These are phyloP conservation scores for Eulemur albifrons DNA, from an alignment of 2,797 vertebrate species.

Conservation along the genomic window DNA sequence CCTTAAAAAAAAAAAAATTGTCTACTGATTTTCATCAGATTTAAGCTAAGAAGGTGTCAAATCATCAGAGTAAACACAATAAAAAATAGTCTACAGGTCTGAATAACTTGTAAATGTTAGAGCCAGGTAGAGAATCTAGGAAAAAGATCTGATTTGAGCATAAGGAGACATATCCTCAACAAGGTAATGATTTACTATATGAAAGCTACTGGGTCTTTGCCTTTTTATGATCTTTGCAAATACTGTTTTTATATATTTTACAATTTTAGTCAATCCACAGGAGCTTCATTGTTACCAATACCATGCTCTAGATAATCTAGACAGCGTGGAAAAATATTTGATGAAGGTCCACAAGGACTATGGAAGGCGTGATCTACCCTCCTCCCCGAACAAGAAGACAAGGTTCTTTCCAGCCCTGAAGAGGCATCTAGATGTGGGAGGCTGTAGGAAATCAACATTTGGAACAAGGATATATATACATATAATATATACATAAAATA, in stretches of 20 bases:
- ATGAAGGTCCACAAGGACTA: neutral
- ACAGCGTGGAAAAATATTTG: neutral
- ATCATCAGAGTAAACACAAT: neutral
- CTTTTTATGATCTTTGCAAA: neutral
- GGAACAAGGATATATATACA: neutral
- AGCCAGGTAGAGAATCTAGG: neutral
- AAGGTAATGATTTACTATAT: neutral
- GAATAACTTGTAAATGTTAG: constrained; percentile 5
- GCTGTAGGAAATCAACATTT: neutral
- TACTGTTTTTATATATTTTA: neutral
- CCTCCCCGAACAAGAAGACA: neutral
- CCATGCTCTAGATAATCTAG: neutral
- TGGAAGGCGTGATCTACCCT: neutral
- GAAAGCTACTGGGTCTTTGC: neutral
- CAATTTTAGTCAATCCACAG: neutral
- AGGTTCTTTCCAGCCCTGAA: neutral
- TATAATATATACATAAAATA: neutral
- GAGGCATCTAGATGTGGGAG: neutral
- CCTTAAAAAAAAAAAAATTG: neutral
- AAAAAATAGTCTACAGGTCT: neutral
- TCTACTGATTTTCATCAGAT: neutral
- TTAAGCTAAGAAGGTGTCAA: neutral
- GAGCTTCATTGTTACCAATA: neutral
- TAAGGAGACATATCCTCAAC: neutral
- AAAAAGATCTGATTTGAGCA: neutral